Percentiles rank a stretch among this genome's conserved stretches.
Conservation (phyloP, 2,888 invertebrate genomes). For the Subacronicta megacephala region DNA sequence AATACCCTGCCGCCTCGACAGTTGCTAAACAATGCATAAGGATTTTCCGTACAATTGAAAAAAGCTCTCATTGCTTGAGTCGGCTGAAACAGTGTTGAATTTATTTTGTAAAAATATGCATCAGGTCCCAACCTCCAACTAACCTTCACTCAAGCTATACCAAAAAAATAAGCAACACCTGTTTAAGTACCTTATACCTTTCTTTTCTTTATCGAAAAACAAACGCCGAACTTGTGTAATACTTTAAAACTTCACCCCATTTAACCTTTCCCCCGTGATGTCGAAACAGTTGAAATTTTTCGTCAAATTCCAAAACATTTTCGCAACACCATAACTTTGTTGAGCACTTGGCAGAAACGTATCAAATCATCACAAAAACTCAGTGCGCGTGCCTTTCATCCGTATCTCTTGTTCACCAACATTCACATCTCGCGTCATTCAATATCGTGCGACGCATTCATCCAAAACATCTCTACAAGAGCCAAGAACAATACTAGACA, state of each 20-base stretch:
- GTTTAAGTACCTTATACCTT: background rate
- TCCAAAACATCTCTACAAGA: conserved; percentile 63
- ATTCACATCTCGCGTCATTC: conserved; percentile 56
- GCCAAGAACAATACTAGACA: conserved; percentile 62
- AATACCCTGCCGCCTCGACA: too few relatives aligned
- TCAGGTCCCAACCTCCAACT: too few relatives aligned
- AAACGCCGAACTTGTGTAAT: conserved; percentile 15
- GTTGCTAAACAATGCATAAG: too few relatives aligned
- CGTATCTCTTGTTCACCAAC: conserved; percentile 52
- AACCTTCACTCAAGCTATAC: too few relatives aligned
- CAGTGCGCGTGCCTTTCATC: conserved; percentile 47
- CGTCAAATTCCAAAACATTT: background rate
- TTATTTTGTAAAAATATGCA: too few relatives aligned
- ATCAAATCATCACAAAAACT: conserved; percentile 42
- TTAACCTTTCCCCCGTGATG: conserved; percentile 20
- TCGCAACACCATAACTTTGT: conserved; percentile 21
- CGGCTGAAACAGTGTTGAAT: too few relatives aligned
- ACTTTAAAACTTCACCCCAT: conserved; percentile 10
- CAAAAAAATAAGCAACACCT: too few relatives aligned
- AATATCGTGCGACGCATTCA: conserved; percentile 61
- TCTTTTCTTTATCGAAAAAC: conserved; percentile 5
- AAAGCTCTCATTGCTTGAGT: too few relatives aligned
- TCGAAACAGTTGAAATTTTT: conserved; percentile 15
- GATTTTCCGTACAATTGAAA: too few relatives aligned
- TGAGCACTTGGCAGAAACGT: conserved; percentile 44